Conservation (phyloP, 2,113 vertebrate species). For the Calidris pygmaea region DNA sequence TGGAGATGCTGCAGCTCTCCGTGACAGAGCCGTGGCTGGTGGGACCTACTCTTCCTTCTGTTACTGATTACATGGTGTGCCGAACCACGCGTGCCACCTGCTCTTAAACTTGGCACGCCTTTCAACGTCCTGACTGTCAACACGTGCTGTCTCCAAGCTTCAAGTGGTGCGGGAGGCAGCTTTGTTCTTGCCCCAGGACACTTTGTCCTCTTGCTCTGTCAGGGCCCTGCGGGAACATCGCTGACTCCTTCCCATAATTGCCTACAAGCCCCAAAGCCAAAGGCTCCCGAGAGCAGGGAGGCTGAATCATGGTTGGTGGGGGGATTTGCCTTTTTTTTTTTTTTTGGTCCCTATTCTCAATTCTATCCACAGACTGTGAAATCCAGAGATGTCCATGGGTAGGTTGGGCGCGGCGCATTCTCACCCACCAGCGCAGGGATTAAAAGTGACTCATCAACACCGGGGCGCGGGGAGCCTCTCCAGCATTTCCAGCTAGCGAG, state of each 20-base stretch:
- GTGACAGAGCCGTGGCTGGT: background rate
- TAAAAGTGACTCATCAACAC: background rate
- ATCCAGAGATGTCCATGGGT: background rate
- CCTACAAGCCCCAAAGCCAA: background rate
- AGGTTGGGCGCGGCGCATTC: background rate
- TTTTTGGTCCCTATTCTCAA: background rate
- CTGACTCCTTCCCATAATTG: background rate
- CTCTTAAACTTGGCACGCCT: background rate
- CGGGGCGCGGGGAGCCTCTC: background rate
- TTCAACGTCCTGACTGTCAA: background rate
- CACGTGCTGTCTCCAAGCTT: background rate
- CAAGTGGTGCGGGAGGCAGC: background rate
- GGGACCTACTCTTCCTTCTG: background rate
- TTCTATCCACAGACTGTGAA: background rate
- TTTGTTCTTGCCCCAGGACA: conserved; percentile 22
- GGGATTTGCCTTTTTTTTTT: background rate
- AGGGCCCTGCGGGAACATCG: accelerated
- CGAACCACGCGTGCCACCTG: background rate
- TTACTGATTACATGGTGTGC: background rate
- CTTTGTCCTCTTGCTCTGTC: background rate
- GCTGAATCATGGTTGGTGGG: background rate
- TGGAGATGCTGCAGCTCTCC: background rate
- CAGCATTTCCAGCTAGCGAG: background rate
- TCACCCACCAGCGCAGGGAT: background rate
- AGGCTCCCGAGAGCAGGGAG: background rate